Conservation (phyloP, 1,140 invertebrate genomes). For the Bombus pyrosoma region DNA sequence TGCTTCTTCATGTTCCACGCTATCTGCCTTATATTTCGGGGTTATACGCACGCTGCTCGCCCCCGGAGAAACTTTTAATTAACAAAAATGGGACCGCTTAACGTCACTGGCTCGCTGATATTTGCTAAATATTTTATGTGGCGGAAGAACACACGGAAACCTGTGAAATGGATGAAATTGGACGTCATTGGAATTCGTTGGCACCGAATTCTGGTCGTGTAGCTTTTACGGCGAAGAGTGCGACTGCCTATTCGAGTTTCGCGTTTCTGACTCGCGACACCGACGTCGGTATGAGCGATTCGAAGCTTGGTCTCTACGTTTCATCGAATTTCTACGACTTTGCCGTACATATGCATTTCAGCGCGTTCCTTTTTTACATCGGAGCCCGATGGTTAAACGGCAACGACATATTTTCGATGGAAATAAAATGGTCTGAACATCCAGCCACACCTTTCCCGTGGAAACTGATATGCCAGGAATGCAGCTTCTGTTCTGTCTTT, state of each 20-base stretch:
- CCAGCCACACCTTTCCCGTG: too few relatives aligned
- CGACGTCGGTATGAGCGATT: not conserved
- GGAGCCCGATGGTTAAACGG: not conserved
- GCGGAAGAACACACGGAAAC: not conserved
- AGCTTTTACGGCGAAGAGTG: not conserved
- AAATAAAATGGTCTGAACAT: not conserved
- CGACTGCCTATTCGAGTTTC: not conserved
- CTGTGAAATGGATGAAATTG: not conserved
- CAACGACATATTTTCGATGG: not conserved
- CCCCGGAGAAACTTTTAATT: conserved; percentile 16
- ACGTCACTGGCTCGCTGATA: not conserved
- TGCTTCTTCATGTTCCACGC: not conserved
- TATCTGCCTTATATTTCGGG: not conserved
- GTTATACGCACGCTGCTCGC: not conserved
- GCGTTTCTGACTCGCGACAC: not conserved
- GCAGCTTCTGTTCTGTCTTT: not conserved
- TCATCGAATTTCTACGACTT: not conserved
- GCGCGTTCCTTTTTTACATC: not conserved
- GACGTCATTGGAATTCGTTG: too few relatives aligned
- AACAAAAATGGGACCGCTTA: not conserved
- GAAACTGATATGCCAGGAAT: not conserved
- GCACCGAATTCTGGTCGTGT: not conserved
- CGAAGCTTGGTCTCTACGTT: not conserved
- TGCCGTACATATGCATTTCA: not conserved
- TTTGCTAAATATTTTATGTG: not conserved